These are phyloP conservation scores for Drosophila simulans DNA, from an alignment of 1,140 invertebrate genomes.

Conservation along the genomic window DNA sequence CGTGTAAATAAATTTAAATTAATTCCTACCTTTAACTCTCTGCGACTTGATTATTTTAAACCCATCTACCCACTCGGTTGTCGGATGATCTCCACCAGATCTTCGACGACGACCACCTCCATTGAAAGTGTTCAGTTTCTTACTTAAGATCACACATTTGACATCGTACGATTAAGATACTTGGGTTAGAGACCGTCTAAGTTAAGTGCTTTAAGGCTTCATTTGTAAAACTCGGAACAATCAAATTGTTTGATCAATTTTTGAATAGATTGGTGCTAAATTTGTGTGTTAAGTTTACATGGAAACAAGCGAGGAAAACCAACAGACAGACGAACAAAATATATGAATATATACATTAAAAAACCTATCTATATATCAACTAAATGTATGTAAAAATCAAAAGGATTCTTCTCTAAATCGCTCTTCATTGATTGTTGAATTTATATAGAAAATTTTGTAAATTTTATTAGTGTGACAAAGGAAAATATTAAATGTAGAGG, in stretches of 20 bases:
- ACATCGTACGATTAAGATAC: conserved; percentile 36
- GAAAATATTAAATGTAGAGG: conserved; percentile 56
- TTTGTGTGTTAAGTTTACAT: conserved; percentile 76
- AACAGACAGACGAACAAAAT: conserved; percentile 32
- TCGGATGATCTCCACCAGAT: neutral
- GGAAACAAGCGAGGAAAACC: conserved; percentile 24
- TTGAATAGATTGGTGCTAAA: conserved; percentile 83
- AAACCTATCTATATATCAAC: conserved; percentile 43
- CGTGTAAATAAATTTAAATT: conserved; percentile 81
- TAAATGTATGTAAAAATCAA: conserved; percentile 53
- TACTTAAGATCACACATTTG: conserved; percentile 26
- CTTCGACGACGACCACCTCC: neutral
- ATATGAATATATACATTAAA: conserved; percentile 30
- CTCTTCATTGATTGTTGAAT: conserved; percentile 80
- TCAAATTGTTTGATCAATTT: conserved; percentile 82
- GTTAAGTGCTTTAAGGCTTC: conserved; percentile 73
- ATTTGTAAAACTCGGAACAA: conserved; percentile 81
- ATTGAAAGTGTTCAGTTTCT: conserved; percentile 51
- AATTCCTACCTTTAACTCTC: conserved; percentile 64
- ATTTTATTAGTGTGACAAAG: conserved; percentile 71
- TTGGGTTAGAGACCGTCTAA: conserved; percentile 36
- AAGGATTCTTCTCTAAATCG: conserved; percentile 53
- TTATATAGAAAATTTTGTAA: conserved; percentile 78
- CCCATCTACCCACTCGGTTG: neutral
- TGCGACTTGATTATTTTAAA: conserved; percentile 61